Conservation (phyloP, 1,140 invertebrate genomes). For the Campodea augens region DNA sequence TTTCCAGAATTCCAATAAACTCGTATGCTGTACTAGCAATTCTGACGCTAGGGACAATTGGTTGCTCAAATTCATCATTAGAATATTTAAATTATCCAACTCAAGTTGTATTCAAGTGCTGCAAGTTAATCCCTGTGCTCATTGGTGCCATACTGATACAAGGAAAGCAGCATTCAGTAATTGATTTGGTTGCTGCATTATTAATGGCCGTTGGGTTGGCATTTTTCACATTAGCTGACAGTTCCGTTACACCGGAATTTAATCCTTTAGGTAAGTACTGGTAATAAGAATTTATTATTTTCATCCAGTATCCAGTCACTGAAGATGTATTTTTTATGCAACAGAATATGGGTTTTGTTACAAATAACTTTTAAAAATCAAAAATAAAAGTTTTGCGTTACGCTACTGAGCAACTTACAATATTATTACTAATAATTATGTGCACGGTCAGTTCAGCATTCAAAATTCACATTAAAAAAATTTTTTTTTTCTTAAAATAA, state of each 20-base stretch:
- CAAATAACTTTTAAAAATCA: too few relatives aligned
- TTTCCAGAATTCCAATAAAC: constrained; percentile 58
- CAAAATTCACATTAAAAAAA: too few relatives aligned
- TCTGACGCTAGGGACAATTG: constrained; percentile 85
- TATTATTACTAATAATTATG: too few relatives aligned
- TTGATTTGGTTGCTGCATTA: constrained; percentile 66
- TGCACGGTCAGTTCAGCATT: too few relatives aligned
- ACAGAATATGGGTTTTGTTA: too few relatives aligned
- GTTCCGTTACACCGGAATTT: constrained; percentile 71
- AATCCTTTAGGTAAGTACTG: constrained; percentile 38
- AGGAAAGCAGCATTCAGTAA: constrained; percentile 59
- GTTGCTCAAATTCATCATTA: constrained; percentile 84
- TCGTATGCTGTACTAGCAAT: constrained; percentile 65
- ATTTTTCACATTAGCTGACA: constrained; percentile 83
- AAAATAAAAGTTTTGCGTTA: too few relatives aligned
- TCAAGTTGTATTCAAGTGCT: constrained; percentile 86
- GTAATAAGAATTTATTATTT: too few relatives aligned
- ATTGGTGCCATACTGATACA: constrained; percentile 82
- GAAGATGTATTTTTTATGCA: too few relatives aligned
- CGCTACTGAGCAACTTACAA: too few relatives aligned
- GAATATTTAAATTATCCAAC: constrained; percentile 92
- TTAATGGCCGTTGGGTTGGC: constrained; percentile 82
- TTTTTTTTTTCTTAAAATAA: too few relatives aligned
- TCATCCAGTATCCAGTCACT: constrained; percentile 1
- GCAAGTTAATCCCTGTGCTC: constrained; percentile 87